These are phyloP conservation scores for Archegozetes longisetosus DNA, from an alignment of 1,140 invertebrate genomes.

Conservation along the genomic window DNA sequence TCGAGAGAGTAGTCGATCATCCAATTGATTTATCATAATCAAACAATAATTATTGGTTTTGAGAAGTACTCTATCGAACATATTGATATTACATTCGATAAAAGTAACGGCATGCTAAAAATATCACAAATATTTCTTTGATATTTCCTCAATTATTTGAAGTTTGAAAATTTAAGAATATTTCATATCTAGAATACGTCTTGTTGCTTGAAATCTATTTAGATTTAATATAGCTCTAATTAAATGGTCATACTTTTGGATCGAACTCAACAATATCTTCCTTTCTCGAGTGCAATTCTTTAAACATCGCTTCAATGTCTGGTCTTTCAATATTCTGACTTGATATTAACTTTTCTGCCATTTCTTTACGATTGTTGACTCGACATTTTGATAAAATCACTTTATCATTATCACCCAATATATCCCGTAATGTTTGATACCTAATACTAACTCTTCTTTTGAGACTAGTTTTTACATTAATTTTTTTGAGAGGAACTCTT, in stretches of 20 bases:
- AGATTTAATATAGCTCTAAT: too few species aligned
- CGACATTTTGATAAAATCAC: neutral
- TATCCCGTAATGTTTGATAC: neutral
- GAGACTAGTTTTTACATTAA: neutral
- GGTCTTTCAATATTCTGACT: neutral
- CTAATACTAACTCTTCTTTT: neutral
- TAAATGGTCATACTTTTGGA: neutral
- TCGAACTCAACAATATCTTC: neutral
- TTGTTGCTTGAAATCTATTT: too few species aligned
- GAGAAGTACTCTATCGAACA: too few species aligned
- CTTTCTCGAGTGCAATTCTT: neutral
- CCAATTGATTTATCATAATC: too few species aligned
- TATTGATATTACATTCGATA: too few species aligned
- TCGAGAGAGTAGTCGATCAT: too few species aligned
- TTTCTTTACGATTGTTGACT: neutral
- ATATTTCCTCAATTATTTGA: too few species aligned
- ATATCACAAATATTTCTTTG: too few species aligned
- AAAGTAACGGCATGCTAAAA: too few species aligned
- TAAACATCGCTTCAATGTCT: neutral
- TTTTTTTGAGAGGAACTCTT: neutral
- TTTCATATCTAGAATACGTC: too few species aligned
- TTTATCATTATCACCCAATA: neutral
- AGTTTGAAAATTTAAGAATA: too few species aligned
- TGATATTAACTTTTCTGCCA: neutral
- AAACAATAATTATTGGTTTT: too few species aligned